A percentile compares a stretch with the other conserved stretches of the same genome.
Evolutionary conservation across 1,140 invertebrate genomes (phyloP).

Genomic region (Kradibia gibbosae): DNA sequence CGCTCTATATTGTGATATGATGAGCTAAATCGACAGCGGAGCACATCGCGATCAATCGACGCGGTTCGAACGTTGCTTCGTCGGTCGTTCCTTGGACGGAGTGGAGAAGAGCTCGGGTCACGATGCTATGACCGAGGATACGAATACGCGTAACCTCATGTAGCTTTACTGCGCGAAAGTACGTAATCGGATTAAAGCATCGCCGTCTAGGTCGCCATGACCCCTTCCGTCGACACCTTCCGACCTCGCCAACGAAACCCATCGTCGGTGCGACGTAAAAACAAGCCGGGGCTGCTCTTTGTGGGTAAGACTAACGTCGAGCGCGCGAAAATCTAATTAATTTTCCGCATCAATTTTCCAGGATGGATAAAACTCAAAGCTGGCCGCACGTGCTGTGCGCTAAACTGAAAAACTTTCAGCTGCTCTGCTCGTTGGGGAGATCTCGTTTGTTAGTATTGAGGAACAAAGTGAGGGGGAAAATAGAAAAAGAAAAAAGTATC

Average conservation of each 20-base stretch:
- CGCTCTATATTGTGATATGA: too few species aligned
- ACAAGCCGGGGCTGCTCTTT: slow-evolving; percentile 1
- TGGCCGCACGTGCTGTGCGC: not conserved
- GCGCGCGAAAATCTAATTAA: slow-evolving; percentile 49
- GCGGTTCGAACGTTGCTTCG: not conserved
- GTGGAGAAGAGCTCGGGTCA: not conserved
- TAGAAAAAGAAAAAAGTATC: not conserved
- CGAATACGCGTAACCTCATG: not conserved
- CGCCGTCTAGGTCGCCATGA: not conserved
- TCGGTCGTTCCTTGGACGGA: not conserved
- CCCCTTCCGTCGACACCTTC: not conserved
- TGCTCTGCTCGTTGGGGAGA: not conserved
- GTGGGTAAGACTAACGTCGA: not conserved
- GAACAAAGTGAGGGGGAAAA: not conserved
- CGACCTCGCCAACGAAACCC: too few species aligned
- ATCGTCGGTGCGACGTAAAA: not conserved
- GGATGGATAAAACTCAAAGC: slow-evolving; percentile 45
- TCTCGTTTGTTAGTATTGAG: not conserved
- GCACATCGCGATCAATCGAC: too few species aligned
- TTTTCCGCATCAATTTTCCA: slow-evolving; percentile 50
- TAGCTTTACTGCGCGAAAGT: slow-evolving; percentile 27
- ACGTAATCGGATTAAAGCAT: slow-evolving; percentile 49
- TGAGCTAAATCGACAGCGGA: too few species aligned
- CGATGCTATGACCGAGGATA: not conserved
- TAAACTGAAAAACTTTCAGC: slow-evolving; percentile 45